Base-by-base conservation (phyloP, 92 coral and sea anemone genomes). In the Virgularia gustaviana region DNA sequence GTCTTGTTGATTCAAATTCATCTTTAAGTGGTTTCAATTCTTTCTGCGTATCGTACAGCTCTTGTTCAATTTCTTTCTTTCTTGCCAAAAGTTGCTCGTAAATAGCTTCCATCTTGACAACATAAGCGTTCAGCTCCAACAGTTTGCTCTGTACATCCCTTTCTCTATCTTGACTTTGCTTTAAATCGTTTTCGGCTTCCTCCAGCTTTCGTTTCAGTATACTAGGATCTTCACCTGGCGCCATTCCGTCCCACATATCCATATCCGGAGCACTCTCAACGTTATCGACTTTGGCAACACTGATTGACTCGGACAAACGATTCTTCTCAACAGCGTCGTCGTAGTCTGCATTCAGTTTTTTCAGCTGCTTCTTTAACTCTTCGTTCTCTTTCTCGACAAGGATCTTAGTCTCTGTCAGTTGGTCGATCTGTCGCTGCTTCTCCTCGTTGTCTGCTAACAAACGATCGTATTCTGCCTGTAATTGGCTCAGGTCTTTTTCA, bases 371-470 rank as follows among this genome's bases (percentile, higher is more conserved):
- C 76, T 86, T 85, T 82, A 94, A 68, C 54, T 83, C 81, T 19
- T 89, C 99, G 15, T 89, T 84, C 53, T 94, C 99, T 49, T 94
- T 96, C 70, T 94, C 99, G 56, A 85, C 90, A 45, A 96, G 65
- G 51, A 74, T 94, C 89, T 90, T 94, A 19, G 90, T 78, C 30
- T 87, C 85, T 54, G 90, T 83, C 34, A 89, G 80, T 16, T 79
- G 76, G 56, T 94, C 99, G 9, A 94, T 89, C 35, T 89, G 75
- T 19, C 96, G 83, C 61, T 94, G 94, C 54, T 94, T 94, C 24
- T 94, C 96, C 44, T 85, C 84, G 49, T 89, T 87, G 77, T 94
- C 96, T 49, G 83, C 80, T 36, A 54, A 82, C 56, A 81, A 79
- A 70, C 86, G 88, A 65, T 83, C 86, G 56, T 78, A 85, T 78